phyloP scores from a whole-genome alignment of 1,140 invertebrate species.

The Drosophila suzukii region DNA sequence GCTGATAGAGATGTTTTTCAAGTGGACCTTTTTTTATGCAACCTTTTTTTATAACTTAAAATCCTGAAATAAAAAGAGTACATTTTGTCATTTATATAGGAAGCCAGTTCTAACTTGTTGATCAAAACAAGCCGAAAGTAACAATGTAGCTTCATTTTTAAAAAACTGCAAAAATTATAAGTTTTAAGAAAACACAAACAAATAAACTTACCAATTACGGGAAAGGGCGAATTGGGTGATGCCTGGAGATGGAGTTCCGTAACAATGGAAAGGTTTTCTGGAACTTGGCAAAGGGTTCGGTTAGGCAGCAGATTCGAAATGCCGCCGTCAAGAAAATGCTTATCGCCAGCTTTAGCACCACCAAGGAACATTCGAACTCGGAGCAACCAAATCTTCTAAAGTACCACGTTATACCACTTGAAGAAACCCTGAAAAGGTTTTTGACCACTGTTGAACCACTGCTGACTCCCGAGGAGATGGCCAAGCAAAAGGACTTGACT shows the following conservation, averaged over 20 bases:
- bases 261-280: constrained; percentile 36
- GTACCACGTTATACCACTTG: constrained; percentile 87
- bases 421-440: constrained; percentile 87
- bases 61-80: too few species aligned
- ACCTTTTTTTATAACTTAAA: too few species aligned
- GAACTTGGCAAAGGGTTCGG: constrained; percentile 49
- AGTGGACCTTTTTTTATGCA: too few species aligned
- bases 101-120: background rate
- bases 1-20: too few species aligned
- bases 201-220: too few species aligned
- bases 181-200: background rate
- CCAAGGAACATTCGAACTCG: background rate
- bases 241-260: constrained; percentile 40
- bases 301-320: constrained; percentile 27
- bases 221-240: background rate
- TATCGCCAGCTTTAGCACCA: constrained; percentile 23
- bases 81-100: too few species aligned
- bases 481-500: constrained; percentile 88
- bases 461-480: constrained; percentile 88
- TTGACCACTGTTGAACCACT: constrained; percentile 89
- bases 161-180: background rate
- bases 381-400: constrained; percentile 85
- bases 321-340: constrained; percentile 4
- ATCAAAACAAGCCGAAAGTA: constrained; percentile 1
- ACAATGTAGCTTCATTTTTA: background rate